These are phyloP conservation scores for Polypedilum pembai DNA, from an alignment of 1,140 invertebrate genomes.

Conservation along the genomic window DNA sequence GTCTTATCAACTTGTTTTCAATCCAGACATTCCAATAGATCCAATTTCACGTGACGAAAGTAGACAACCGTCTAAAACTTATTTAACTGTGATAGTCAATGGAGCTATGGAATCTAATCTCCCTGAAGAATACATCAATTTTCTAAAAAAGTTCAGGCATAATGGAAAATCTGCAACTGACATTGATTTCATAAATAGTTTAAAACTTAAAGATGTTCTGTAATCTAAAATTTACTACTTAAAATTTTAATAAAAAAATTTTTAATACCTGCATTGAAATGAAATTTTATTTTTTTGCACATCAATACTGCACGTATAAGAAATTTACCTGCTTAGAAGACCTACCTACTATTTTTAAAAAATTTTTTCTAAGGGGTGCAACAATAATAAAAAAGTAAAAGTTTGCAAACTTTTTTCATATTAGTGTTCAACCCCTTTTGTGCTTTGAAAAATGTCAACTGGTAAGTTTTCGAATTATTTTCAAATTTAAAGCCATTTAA, in stretches of 20 bases:
- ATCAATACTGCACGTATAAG: no score
- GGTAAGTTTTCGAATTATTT: no score
- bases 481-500: no score
- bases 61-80: background rate
- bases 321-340: no score
- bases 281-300: no score
- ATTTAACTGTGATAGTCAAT: conserved; percentile 10
- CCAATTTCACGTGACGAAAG: background rate
- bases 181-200: background rate
- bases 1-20: background rate
- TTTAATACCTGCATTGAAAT: no score
- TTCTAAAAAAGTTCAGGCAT: background rate
- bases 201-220: background rate
- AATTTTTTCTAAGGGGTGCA: no score
- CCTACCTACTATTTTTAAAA: no score
- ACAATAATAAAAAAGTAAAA: no score
- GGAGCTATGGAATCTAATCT: background rate
- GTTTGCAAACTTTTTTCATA: no score
- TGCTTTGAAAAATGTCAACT: no score
- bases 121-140: background rate
- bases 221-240: background rate
- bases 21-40: background rate
- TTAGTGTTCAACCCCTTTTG: no score
- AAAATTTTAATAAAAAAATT: background rate
- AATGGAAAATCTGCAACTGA: conserved; percentile 1